Conservation (phyloP, 2,113 vertebrate species). For the Chaenogobius annularis region DNA sequence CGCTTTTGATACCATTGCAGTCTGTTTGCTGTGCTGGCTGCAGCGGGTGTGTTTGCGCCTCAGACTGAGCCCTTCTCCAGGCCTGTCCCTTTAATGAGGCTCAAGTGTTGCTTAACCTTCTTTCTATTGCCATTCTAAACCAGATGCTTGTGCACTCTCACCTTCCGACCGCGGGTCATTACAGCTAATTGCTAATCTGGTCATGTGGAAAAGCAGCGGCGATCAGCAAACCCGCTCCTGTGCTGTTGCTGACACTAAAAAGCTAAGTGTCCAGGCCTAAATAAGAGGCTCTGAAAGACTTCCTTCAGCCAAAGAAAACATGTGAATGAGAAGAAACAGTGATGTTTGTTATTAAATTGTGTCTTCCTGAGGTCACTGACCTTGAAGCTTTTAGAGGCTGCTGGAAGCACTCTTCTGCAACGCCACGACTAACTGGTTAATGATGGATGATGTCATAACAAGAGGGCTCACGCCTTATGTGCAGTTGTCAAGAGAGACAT, state of each 20-base stretch:
- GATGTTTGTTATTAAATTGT: conserved; percentile 69
- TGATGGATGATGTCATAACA: conserved; percentile 63
- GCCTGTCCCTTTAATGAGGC: conserved; percentile 25
- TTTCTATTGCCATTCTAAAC: conserved; percentile 36
- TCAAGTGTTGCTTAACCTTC: conserved; percentile 42
- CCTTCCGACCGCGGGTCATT: conserved; percentile 50
- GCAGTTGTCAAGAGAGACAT: neutral
- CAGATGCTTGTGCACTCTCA: conserved; percentile 43
- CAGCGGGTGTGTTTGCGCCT: neutral
- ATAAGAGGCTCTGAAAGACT: conserved; percentile 29
- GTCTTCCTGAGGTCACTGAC: conserved; percentile 70
- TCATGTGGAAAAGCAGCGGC: conserved; percentile 54
- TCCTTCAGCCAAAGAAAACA: conserved; percentile 38
- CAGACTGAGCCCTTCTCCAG: conserved; percentile 12
- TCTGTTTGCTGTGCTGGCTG: neutral
- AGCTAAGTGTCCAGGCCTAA: conserved; percentile 28
- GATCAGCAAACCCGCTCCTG: conserved; percentile 47
- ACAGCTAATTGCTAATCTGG: conserved; percentile 64
- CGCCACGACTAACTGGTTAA: conserved; percentile 71
- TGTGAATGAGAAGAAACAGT: conserved; percentile 34
- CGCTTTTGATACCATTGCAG: neutral
- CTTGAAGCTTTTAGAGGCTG: conserved; percentile 66
- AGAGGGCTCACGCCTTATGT: neutral
- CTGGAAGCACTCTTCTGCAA: conserved; percentile 62
- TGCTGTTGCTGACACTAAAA: conserved; percentile 39